Percentiles rank a stretch among this genome's conserved stretches.
These are phyloP conservation scores for Corythornis vintsioides DNA, from an alignment of 2,113 vertebrate species.

Conservation along the genomic window DNA sequence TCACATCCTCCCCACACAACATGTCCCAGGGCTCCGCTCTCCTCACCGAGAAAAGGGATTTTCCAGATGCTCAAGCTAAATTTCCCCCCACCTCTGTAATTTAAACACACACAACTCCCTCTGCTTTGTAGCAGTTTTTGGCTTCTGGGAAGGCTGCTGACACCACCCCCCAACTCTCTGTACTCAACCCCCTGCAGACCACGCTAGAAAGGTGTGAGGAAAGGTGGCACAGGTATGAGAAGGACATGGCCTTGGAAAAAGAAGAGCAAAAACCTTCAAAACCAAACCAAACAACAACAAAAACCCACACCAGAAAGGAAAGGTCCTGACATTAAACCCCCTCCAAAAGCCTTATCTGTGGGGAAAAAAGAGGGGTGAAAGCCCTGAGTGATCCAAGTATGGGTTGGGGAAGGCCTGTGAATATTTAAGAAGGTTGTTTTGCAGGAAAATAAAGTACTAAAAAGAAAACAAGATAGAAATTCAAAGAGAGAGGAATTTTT, in stretches of 20 bases:
- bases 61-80: neutral
- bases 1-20: neutral
- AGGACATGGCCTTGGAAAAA: neutral
- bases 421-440: neutral
- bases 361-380: neutral
- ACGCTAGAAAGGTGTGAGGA: neutral
- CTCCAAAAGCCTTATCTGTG: neutral
- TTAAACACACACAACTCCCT: neutral
- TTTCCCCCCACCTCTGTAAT: neutral
- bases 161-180: rapidly evolving
- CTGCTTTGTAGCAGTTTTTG: neutral
- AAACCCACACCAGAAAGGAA: neutral
- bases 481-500: neutral
- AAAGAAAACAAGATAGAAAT: neutral
- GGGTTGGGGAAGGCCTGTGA: neutral
- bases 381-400: neutral
- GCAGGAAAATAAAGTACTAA: neutral
- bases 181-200: neutral
- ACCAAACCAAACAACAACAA: neutral
- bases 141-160: neutral
- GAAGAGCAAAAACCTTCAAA: neutral
- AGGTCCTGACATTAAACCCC: neutral
- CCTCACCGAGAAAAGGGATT: neutral
- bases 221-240: neutral
- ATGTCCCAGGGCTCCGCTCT: neutral